Percentiles rank a stretch among this genome's conserved stretches.
Evolutionary conservation across 2,797 vertebrate species (phyloP).

Genomic region (Pelobates cultripes): DNA sequence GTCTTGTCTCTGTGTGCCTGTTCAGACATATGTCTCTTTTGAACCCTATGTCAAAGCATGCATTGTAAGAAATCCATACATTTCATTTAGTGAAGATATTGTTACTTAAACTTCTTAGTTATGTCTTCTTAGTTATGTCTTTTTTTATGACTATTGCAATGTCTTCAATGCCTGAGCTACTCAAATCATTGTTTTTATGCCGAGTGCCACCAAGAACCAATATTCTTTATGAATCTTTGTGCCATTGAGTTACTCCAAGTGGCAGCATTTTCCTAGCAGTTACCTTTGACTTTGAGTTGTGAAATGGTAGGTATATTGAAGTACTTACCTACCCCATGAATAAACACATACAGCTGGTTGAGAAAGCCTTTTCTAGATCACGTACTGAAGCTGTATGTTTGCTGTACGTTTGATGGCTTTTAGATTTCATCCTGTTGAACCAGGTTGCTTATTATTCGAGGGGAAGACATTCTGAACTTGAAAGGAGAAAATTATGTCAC

Average conservation of each 20-base stretch:
- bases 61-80: constrained; percentile 13
- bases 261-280: too few relatives aligned
- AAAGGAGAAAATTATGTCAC: constrained; percentile 50
- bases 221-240: too few relatives aligned
- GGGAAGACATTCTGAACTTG: constrained; percentile 10
- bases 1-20: constrained; percentile 53
- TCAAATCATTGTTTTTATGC: too few relatives aligned
- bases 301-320: too few relatives aligned
- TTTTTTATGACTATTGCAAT: too few relatives aligned
- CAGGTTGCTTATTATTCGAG: constrained; percentile 5
- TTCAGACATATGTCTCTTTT: constrained; percentile 50
- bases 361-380: neutral
- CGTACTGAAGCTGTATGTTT: neutral
- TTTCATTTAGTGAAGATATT: constrained; percentile 22
- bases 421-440: neutral
- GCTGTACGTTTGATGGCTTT: neutral
- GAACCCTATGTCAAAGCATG: constrained; percentile 45
- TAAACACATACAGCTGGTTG: neutral
- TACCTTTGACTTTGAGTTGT: too few relatives aligned
- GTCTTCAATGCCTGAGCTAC: too few relatives aligned
- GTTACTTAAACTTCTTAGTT: neutral
- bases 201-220: too few relatives aligned
- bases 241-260: too few relatives aligned
- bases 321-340: neutral
- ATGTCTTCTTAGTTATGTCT: too few relatives aligned